These are phyloP conservation scores for Drosophila busckii DNA, from an alignment of 1,140 invertebrate species.

Conservation along the genomic window DNA sequence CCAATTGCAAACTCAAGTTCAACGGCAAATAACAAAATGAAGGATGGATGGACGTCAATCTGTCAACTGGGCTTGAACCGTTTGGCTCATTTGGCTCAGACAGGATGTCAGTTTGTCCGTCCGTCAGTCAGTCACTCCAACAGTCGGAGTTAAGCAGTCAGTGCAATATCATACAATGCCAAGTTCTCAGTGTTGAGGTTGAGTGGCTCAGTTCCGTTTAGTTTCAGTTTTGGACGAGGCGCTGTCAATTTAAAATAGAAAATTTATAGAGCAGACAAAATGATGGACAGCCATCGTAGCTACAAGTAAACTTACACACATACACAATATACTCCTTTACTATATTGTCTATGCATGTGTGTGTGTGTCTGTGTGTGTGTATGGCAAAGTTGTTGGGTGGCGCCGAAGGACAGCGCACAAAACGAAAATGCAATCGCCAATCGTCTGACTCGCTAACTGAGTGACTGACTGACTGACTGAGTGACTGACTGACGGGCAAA, in stretches of 20 bases:
- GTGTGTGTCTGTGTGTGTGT: constrained; percentile 16
- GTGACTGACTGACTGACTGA: constrained; percentile 20
- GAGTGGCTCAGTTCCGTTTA: constrained; percentile 62
- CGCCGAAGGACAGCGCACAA: constrained; percentile 5
- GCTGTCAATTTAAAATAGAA: constrained; percentile 78
- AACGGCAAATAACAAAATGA: constrained; percentile 46
- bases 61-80: constrained; percentile 41
- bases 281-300: constrained; percentile 73
- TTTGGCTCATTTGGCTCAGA: constrained; percentile 43
- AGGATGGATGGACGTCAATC: constrained; percentile 39
- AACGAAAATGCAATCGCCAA: constrained; percentile 28
- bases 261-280: constrained; percentile 77
- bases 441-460: constrained; percentile 5
- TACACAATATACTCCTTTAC: constrained; percentile 17
- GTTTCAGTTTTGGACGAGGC: constrained; percentile 74
- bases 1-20: constrained; percentile 66
- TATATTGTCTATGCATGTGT: constrained; percentile 36
- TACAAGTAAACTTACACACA: no score
- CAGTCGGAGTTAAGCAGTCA: constrained; percentile 47
- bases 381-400: constrained; percentile 32
- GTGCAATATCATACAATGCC: constrained; percentile 41
- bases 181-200: constrained; percentile 37
- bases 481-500: constrained; percentile 60
- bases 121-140: constrained; percentile 37
- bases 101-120: constrained; percentile 38